Evolutionary conservation across 2,888 invertebrate genomes (phyloP).

Genomic region (Acleris sparsana): DNA sequence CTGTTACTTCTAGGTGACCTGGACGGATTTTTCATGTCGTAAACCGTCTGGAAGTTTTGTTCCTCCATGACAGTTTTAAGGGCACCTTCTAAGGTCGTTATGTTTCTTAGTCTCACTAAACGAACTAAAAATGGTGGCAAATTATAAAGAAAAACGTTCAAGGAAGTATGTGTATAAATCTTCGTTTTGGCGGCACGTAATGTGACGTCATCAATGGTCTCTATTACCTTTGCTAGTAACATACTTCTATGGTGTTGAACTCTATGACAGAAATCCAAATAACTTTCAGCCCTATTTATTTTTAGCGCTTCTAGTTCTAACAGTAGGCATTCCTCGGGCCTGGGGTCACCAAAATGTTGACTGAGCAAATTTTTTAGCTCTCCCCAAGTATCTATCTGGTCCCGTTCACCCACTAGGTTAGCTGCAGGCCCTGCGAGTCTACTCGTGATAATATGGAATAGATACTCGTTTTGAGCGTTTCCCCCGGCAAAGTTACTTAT

Average conservation of each 20-base stretch:
- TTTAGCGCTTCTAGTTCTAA: constrained; percentile 35
- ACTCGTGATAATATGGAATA: constrained; percentile 38
- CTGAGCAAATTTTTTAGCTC: constrained; percentile 30
- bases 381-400: constrained; percentile 30
- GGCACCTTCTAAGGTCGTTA: constrained; percentile 34
- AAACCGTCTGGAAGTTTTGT: constrained; percentile 29
- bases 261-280: constrained; percentile 38
- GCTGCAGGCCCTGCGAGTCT: constrained; percentile 36
- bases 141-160: constrained; percentile 38
- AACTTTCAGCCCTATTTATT: constrained; percentile 36
- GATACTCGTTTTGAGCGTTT: constrained; percentile 32
- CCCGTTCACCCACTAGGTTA: constrained; percentile 33
- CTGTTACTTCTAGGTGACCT: not conserved
- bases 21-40: constrained; percentile 15
- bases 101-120: constrained; percentile 31
- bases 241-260: constrained; percentile 36
- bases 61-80: constrained; percentile 35
- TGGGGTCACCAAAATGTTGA: constrained; percentile 37
- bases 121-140: constrained; percentile 35
- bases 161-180: constrained; percentile 33
- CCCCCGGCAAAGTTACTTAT: constrained; percentile 13
- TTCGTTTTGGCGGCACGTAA: constrained; percentile 10
- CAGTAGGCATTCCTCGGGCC: constrained; percentile 36
- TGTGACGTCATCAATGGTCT: constrained; percentile 4
- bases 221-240: constrained; percentile 34